Base-by-base conservation (phyloP, 2,113 vertebrate species). In the Rhagologus leucostigma region DNA sequence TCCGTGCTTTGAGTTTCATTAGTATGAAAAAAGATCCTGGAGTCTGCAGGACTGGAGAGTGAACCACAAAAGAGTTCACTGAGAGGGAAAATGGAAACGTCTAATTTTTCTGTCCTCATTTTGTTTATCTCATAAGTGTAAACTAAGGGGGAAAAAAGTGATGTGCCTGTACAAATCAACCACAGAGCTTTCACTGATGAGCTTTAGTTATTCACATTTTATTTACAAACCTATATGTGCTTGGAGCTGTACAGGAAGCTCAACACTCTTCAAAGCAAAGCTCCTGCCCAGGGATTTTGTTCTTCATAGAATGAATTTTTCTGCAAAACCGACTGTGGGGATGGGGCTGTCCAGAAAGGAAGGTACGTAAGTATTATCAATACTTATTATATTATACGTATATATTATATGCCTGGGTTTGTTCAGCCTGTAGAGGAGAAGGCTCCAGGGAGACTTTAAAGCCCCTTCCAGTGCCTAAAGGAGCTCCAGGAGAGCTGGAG, bases 141-240 rank as follows among this genome's bases (percentile, higher is more conserved):
- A 79, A 52, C 6, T 32, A 49, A 62, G 32, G 2, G 4, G 52
- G 0, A 3, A n/a, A 35, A 24, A 13, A 21, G 11, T 60, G 18
- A 33, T 39, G 7, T 26, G 4, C 1, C 32, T 46, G 6, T 71
- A 42, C 5, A 68, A 71, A 68, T 19, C 67, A 82, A 59, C 46
- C 11, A 30, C 0, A 0, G 13, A 42, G 2, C 1, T 50, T 70
- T 79, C 52, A 33, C 8, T 0, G 1, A 22, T 17, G 16, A 91
- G 26, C 7, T 82, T 30, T 56, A 20, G 7, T 52, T 10, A 37
- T 55, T 22, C 30, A 4, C 17, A 13, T 77, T 84, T 69, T 69
- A 46, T 56, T 79, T 73, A 41, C 32, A 77, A 92, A 60, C 4
- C 13, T 52, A 5, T n/a, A 50, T 11, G 9, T 65, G 7, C 21